Base-by-base conservation (phyloP, 2,888 invertebrate genomes). In the Odontocerum albicorne region DNA sequence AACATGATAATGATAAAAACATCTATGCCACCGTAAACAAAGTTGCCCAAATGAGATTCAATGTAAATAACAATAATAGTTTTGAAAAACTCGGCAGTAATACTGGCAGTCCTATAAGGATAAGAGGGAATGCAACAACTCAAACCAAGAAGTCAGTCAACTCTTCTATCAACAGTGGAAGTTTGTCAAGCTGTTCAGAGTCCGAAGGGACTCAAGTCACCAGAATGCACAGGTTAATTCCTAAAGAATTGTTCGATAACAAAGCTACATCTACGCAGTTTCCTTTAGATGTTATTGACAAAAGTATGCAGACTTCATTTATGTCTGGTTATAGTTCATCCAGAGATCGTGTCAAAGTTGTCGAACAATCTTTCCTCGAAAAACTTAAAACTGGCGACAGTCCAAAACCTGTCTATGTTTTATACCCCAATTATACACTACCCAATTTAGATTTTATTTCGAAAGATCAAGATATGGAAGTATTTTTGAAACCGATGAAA, bases 361-460 rank as follows among this genome's bases (percentile, higher is more conserved):
- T 87, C 12, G 86, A 87, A 64, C 83, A 85, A 22, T 87, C 87
- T 10, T 88, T 88, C 66, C 71, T 88, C 59, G 82, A 82, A 63
- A 86, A 86, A 69, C 70, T 88, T 12, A 86, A 82, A 67, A 72
- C 82, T 68, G 83, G 81, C 4, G 82, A 81, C 62, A 81, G 79
- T 67, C 71, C 84, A 65, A 89, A 88, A 65, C 91, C 92, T 2
- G 89, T 94, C 1, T 94, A 91, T 70, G 88, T 95, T 36, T 84
- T 93, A 62, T 95, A 93, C 73, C 94, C 95, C 20, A 93, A 89
- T 71, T 95, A 95, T 67, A 88, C 93, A 4, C 73, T 95, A 59
- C 94, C 95, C 15, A 91, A 94, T 73, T 80, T 95, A 64, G 90
- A 89, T 64, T 95, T 95, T 71, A 79, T 95, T 51, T 49, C 65